Evolutionary conservation across 1,140 invertebrate species (phyloP).

Genomic region (Drosophila truncata): DNA sequence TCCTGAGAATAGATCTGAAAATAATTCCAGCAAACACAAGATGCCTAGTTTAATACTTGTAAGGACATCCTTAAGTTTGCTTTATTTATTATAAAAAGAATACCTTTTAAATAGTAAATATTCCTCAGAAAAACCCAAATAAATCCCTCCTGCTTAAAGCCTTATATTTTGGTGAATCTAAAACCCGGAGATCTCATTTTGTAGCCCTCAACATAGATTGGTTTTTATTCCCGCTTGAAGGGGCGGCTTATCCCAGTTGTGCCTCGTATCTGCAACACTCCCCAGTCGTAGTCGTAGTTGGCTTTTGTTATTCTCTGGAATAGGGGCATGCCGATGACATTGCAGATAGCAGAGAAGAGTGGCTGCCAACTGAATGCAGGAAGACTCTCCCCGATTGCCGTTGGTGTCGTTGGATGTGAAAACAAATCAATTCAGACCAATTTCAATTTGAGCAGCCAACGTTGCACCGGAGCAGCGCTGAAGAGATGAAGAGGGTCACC

Average conservation of each 20-base stretch:
- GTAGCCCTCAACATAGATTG: not conserved
- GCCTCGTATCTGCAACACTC: conserved; percentile 13
- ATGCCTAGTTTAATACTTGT: not conserved
- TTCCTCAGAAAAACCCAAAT: too few species aligned
- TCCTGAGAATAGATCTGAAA: not conserved
- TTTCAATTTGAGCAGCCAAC: conserved; percentile 44
- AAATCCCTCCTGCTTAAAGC: not conserved
- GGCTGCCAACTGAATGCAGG: conserved; percentile 18
- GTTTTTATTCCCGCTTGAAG: not conserved
- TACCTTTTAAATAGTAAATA: too few species aligned
- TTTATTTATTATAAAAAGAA: not conserved
- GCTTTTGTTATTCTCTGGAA: conserved; percentile 32
- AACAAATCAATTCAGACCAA: conserved; percentile 61
- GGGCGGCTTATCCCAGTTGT: conserved; percentile 20
- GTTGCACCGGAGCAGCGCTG: conserved; percentile 16
- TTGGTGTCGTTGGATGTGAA: conserved; percentile 47
- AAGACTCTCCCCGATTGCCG: conserved; percentile 12
- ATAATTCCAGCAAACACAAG: not conserved
- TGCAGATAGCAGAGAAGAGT: conserved; percentile 43
- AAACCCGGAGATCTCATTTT: conserved; percentile 6
- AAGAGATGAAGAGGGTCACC: not conserved
- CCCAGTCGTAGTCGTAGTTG: not conserved
- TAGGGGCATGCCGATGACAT: conserved; percentile 39
- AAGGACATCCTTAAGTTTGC: not conserved
- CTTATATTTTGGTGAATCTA: not conserved